Evolutionary conservation across 2,888 invertebrate genomes (phyloP).

Genomic region (Andrena minutula): DNA sequence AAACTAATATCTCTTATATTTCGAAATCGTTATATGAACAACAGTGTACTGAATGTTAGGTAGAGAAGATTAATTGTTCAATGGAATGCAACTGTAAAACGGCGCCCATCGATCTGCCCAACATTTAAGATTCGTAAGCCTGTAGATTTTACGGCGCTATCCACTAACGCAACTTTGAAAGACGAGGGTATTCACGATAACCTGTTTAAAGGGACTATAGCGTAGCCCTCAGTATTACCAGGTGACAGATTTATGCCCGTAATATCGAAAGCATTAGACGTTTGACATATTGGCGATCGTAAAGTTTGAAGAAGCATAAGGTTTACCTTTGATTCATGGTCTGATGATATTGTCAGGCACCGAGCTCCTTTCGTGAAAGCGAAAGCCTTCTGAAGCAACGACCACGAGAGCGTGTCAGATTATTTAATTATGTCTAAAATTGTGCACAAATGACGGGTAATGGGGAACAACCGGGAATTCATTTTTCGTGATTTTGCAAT

Average conservation of each 20-base stretch:
- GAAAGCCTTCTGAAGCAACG: background rate
- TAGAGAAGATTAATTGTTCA: background rate
- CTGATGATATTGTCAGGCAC: slow-evolving; percentile 62
- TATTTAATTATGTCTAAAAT: background rate
- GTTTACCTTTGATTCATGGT: slow-evolving; percentile 64
- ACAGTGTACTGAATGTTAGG: too few relatives aligned
- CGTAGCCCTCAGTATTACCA: slow-evolving; percentile 65
- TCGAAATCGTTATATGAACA: background rate
- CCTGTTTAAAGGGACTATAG: slow-evolving; percentile 57
- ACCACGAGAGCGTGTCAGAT: slow-evolving; percentile 22
- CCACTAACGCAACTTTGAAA: slow-evolving; percentile 35
- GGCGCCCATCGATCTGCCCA: background rate
- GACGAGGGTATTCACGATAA: slow-evolving; percentile 51
- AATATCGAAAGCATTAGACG: slow-evolving; percentile 77
- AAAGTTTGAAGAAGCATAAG: slow-evolving; percentile 64
- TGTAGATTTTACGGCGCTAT: slow-evolving; percentile 29
- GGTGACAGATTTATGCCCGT: slow-evolving; percentile 75
- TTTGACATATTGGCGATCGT: slow-evolving; percentile 74
- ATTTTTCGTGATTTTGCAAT: too few relatives aligned
- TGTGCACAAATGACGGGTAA: background rate
- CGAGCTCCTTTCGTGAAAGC: slow-evolving; percentile 4
- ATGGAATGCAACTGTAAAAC: background rate
- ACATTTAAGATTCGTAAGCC: slow-evolving; percentile 10
- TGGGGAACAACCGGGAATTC: background rate
- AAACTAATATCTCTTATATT: too few relatives aligned